Evolutionary conservation across 1,140 invertebrate genomes (phyloP).

Genomic region (Hyles vespertilio): DNA sequence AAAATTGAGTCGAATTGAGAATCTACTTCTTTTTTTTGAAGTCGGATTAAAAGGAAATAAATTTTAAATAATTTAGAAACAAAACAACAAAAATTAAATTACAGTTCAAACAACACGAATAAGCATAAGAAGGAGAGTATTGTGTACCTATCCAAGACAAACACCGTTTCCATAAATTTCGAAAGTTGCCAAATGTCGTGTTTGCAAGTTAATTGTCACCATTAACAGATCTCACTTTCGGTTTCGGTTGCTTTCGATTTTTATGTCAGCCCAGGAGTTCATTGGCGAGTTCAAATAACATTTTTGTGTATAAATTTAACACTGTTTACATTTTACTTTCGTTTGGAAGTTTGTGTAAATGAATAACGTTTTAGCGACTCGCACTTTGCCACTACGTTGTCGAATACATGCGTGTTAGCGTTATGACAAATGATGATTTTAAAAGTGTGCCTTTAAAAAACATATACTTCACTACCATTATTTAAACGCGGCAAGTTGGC

Average conservation of each 20-base stretch:
- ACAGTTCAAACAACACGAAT: no score
- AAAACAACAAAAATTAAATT: no score
- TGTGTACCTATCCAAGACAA: slow-evolving; percentile 10
- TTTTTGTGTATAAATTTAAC: neutral
- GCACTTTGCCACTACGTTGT: no score
- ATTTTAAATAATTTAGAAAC: neutral
- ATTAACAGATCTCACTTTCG: slow-evolving; percentile 54
- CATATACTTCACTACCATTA: no score
- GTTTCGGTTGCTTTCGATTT: slow-evolving; percentile 36
- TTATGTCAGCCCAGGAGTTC: neutral
- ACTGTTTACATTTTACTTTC: neutral
- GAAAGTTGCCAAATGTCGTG: slow-evolving; percentile 45
- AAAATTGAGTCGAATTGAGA: neutral
- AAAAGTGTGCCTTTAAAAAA: no score
- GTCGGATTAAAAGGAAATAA: neutral
- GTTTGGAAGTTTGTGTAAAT: no score
- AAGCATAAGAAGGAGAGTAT: no score
- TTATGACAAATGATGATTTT: no score
- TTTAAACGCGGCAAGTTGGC: no score
- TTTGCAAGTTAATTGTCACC: slow-evolving; percentile 46
- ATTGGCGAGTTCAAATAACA: neutral
- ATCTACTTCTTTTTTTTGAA: neutral
- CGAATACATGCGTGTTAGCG: no score
- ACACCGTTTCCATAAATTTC: slow-evolving; percentile 20
- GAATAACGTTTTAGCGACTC: no score